Evolutionary conservation across 2,888 invertebrate genomes (phyloP).

Genomic region (Eupelmus urozonus): DNA sequence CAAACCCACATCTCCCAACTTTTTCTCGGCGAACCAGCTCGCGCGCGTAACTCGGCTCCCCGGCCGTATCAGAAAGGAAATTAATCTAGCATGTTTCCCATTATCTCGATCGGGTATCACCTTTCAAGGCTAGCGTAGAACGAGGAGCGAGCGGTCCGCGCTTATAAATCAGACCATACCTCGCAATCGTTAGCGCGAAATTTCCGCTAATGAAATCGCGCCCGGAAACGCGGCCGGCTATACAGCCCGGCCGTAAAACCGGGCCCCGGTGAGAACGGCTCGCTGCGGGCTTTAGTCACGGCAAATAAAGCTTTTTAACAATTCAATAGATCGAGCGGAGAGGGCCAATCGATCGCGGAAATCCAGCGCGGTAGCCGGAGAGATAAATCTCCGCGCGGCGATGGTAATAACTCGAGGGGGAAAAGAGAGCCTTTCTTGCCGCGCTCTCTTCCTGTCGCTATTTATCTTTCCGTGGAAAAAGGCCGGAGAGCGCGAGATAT

Average conservation of each 20-base stretch:
- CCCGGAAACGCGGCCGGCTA: neutral
- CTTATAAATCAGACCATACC: neutral
- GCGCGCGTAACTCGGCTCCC: neutral
- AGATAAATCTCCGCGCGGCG: conserved; percentile 29
- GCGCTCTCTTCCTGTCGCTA: conserved; percentile 22
- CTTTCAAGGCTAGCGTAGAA: neutral
- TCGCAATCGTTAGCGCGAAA: neutral
- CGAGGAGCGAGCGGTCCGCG: neutral
- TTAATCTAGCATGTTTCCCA: conserved; percentile 5
- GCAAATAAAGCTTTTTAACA: conserved; percentile 17
- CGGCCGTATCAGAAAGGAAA: conserved; percentile 6
- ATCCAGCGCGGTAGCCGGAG: neutral
- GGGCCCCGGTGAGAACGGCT: neutral
- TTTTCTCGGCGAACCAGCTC: no score
- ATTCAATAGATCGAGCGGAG: conserved; percentile 18
- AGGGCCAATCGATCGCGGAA: conserved; percentile 8
- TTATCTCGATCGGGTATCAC: conserved; percentile 2
- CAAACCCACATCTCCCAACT: no score
- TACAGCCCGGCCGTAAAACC: neutral
- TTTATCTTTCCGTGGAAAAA: conserved; percentile 17
- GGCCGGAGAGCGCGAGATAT: neutral
- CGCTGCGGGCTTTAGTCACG: conserved; percentile 33
- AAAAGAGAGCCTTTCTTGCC: neutral
- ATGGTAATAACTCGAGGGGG: conserved; percentile 2
- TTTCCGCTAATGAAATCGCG: conserved; percentile 14